A percentile compares a stretch with the other conserved stretches of the same genome.
Conservation (phyloP, 2,113 vertebrate genomes). For the Scomber colias region DNA sequence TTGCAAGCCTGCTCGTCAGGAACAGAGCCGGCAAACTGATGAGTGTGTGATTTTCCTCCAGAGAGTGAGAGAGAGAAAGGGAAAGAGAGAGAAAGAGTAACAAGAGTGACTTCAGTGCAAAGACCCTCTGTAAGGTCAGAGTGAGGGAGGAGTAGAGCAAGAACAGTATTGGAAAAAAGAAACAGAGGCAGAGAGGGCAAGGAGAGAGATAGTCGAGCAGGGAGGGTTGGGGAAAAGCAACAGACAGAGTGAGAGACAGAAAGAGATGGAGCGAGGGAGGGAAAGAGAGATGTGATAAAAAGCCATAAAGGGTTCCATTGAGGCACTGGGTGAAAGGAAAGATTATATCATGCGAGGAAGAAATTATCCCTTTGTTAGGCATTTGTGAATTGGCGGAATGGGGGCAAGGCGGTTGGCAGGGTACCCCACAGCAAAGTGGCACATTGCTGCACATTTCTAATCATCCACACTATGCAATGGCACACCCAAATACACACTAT, state of each 20-base stretch:
- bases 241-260: slow-evolving; percentile 42
- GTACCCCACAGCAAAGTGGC: slow-evolving; percentile 56
- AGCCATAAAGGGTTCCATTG: slow-evolving; percentile 79
- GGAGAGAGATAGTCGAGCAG: slow-evolving; percentile 20
- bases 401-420: slow-evolving; percentile 58
- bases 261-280: slow-evolving; percentile 29
- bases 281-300: slow-evolving; percentile 72
- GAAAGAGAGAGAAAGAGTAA: slow-evolving; percentile 60
- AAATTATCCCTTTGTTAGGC: slow-evolving; percentile 79
- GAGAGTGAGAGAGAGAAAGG: slow-evolving; percentile 57
- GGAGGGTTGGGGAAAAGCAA: slow-evolving; percentile 48
- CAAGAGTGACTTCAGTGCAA: slow-evolving; percentile 70
- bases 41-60: slow-evolving; percentile 84
- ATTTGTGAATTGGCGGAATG: slow-evolving; percentile 73
- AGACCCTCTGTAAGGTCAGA: slow-evolving; percentile 80
- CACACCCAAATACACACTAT: slow-evolving; percentile 10
- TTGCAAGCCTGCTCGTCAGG: slow-evolving; percentile 80
- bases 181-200: slow-evolving; percentile 37
- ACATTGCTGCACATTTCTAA: slow-evolving; percentile 51
- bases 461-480: slow-evolving; percentile 13
- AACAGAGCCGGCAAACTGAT: slow-evolving; percentile 85
- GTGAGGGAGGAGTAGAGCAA: slow-evolving; percentile 59
- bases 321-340: slow-evolving; percentile 77
- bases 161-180: slow-evolving; percentile 47
- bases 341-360: slow-evolving; percentile 81